A percentile compares a stretch with the other conserved stretches of the same genome.
These are phyloP conservation scores for Pteronotus mesoamericanus DNA, from an alignment of 2,797 vertebrate genomes.

Conservation along the genomic window DNA sequence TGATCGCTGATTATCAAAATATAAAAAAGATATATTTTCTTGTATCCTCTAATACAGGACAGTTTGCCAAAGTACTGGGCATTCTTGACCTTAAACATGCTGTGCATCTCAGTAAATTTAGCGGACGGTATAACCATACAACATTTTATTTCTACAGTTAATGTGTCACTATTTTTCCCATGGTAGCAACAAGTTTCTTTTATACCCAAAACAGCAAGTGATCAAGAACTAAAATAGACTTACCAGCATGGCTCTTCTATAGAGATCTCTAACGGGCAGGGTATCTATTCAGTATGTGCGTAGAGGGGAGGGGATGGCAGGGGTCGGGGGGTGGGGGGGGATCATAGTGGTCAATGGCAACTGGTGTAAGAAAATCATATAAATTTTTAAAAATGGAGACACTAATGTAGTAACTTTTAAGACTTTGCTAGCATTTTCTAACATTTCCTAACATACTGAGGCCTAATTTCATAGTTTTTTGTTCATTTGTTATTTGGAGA, in stretches of 20 bases:
- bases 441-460: no score
- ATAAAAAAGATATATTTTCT: conserved; percentile 36
- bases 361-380: neutral
- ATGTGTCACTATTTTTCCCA: neutral
- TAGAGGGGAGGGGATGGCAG: neutral
- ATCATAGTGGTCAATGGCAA: neutral
- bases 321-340: fast-evolving
- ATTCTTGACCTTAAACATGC: conserved; percentile 50
- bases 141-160: conserved; percentile 23
- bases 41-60: neutral
- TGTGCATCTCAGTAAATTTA: neutral
- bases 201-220: neutral
- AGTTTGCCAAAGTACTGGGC: neutral
- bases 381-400: neutral
- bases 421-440: neutral
- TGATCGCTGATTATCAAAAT: conserved; percentile 47
- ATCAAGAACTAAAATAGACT: neutral
- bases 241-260: neutral
- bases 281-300: neutral
- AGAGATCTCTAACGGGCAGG: neutral
- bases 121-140: neutral
- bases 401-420: neutral
- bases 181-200: conserved; percentile 27
- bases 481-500: neutral
- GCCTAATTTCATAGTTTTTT: neutral